phyloP scores from a whole-genome alignment of 1,140 invertebrate species.

The Tetramorium alpestre region DNA sequence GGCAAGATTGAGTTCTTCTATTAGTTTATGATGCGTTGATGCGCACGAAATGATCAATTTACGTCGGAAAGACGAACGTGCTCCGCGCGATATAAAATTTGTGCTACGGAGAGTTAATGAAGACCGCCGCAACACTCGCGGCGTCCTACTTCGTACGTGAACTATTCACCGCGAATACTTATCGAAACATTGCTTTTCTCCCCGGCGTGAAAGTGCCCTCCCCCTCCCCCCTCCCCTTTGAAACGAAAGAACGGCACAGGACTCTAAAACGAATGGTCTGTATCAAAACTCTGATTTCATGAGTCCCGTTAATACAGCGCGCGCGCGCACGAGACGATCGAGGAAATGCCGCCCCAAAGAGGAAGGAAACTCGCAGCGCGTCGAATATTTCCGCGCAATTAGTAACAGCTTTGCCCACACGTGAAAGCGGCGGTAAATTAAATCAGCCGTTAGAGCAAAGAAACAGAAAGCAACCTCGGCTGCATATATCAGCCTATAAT shows the following conservation, averaged over 20 bases:
- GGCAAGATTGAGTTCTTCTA: not conserved
- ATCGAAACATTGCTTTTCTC: constrained; percentile 81
- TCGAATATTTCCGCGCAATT: constrained; percentile 73
- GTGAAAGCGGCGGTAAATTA: constrained; percentile 77
- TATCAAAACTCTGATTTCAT: constrained; percentile 53
- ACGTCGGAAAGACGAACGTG: not conserved
- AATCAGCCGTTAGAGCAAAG: constrained; percentile 71
- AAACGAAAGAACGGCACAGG: constrained; percentile 61
- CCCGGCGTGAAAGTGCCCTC: constrained; percentile 78
- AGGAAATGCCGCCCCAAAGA: constrained; percentile 63
- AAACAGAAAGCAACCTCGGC: constrained; percentile 65
- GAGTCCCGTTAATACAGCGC: constrained; percentile 25
- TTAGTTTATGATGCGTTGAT: not conserved
- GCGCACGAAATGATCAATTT: not conserved
- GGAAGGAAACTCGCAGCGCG: constrained; percentile 62
- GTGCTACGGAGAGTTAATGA: constrained; percentile 61
- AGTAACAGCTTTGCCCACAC: constrained; percentile 64
- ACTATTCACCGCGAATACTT: constrained; percentile 82
- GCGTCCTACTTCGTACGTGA: constrained; percentile 78
- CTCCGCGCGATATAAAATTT: constrained; percentile 59
- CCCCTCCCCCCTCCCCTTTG: constrained; percentile 10
- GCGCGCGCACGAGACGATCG: constrained; percentile 56
- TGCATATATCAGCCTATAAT: constrained; percentile 37
- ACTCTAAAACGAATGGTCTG: constrained; percentile 63
- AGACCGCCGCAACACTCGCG: constrained; percentile 68